phyloP scores from a whole-genome alignment of 2,113 vertebrate species.

The human (Homo sapiens) region GRCh38 chr6:21095501-21096000 shows the following conservation, averaged over 20 bases:
- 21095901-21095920: constrained; percentile 69
- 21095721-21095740: background rate
- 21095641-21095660: background rate
- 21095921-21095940: constrained; percentile 61
- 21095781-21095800: constrained; percentile 63
- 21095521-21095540: background rate
- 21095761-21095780: constrained; percentile 60
- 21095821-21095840: constrained; percentile 63
- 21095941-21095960: constrained; percentile 61
- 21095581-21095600: fast-evolving
- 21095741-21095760: background rate
- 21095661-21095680: background rate
- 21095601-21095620: background rate
- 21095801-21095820: constrained; percentile 60
- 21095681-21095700: background rate
- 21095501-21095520: background rate
- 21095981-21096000: background rate
- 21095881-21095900: constrained; percentile 58
- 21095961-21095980: constrained; percentile 38
- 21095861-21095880: constrained; percentile 43
- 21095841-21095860: constrained; percentile 59
- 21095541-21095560: background rate
- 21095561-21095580: fast-evolving
- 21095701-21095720: background rate
- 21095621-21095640: background rate